These are phyloP conservation scores for Limanda limanda DNA, from an alignment of 2,113 vertebrate species.

Conservation along the genomic window DNA sequence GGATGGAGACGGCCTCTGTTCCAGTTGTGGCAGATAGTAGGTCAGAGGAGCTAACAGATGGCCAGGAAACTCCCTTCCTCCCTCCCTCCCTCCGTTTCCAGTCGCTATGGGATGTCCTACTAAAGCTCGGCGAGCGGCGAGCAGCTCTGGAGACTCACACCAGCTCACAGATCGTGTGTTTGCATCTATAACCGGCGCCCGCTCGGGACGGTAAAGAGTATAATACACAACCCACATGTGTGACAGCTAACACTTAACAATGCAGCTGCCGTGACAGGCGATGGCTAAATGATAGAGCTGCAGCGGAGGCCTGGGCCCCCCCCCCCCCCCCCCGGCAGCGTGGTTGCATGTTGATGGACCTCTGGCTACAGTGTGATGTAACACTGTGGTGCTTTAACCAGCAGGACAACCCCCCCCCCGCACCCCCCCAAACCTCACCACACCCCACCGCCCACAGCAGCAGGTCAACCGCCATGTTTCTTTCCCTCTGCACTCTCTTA, in stretches of 20 bases:
- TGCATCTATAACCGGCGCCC: slow-evolving; percentile 41
- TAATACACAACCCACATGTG: slow-evolving; percentile 50
- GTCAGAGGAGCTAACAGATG: slow-evolving; percentile 84
- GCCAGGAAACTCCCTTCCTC: slow-evolving; percentile 78
- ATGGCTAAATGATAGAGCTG: slow-evolving; percentile 50
- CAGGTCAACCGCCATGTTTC: slow-evolving; percentile 31
- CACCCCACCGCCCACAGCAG: not conserved
- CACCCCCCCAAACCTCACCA: too few relatives aligned
- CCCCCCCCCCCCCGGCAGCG: slow-evolving; percentile 19
- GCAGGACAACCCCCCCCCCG: too few relatives aligned
- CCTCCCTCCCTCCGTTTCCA: slow-evolving; percentile 47
- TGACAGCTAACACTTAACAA: slow-evolving; percentile 45
- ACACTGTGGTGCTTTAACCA: slow-evolving; percentile 11
- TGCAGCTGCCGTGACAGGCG: slow-evolving; percentile 21
- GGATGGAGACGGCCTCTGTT: slow-evolving; percentile 64
- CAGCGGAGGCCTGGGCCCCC: slow-evolving; percentile 14
- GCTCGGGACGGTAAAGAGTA: slow-evolving; percentile 32
- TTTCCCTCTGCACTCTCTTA: slow-evolving; percentile 45
- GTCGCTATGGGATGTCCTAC: slow-evolving; percentile 70
- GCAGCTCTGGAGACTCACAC: slow-evolving; percentile 34
- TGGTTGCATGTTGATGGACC: slow-evolving; percentile 24
- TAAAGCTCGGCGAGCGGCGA: slow-evolving; percentile 68
- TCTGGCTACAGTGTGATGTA: slow-evolving; percentile 35
- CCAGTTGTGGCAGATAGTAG: slow-evolving; percentile 84
- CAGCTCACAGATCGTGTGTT: slow-evolving; percentile 48